Percentiles rank a stretch among this genome's conserved stretches.
These are phyloP conservation scores for Alentia gelatinosa DNA, from an alignment of 2,888 invertebrate species.

Conservation along the genomic window DNA sequence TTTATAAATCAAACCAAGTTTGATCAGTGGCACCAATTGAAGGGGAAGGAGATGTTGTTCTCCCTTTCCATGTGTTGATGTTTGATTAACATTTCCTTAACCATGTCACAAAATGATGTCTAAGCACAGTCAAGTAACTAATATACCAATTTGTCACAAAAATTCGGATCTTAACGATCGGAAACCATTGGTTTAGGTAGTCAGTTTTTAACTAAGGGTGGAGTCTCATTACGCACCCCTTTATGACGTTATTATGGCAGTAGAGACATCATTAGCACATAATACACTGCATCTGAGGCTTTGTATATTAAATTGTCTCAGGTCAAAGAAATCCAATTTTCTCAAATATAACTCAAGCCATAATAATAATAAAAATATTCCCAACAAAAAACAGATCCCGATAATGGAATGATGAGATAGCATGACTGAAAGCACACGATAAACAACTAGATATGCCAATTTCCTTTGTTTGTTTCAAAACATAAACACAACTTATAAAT, in stretches of 20 bases:
- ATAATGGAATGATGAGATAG: constrained; percentile 37
- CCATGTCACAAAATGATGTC: background rate
- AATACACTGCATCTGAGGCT: background rate
- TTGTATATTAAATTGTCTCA: background rate
- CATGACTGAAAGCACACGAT: constrained; percentile 43
- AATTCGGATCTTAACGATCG: background rate
- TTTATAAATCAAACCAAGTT: no score
- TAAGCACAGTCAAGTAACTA: background rate
- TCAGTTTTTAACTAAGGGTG: background rate
- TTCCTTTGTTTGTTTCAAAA: background rate
- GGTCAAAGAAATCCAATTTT: background rate
- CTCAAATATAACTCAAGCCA: constrained; percentile 15
- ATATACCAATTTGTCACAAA: background rate
- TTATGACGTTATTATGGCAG: background rate
- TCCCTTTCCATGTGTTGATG: no score
- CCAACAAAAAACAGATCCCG: constrained; percentile 14
- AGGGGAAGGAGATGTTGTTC: no score
- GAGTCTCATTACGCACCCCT: background rate
- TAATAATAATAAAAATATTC: background rate
- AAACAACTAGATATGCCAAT: background rate
- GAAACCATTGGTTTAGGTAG: background rate
- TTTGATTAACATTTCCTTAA: no score
- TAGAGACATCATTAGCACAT: background rate
- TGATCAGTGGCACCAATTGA: no score
- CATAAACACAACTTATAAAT: constrained; percentile 2